Evolutionary conservation across 2,113 vertebrate species (phyloP).

Genomic region (Edolisoma coerulescens): DNA sequence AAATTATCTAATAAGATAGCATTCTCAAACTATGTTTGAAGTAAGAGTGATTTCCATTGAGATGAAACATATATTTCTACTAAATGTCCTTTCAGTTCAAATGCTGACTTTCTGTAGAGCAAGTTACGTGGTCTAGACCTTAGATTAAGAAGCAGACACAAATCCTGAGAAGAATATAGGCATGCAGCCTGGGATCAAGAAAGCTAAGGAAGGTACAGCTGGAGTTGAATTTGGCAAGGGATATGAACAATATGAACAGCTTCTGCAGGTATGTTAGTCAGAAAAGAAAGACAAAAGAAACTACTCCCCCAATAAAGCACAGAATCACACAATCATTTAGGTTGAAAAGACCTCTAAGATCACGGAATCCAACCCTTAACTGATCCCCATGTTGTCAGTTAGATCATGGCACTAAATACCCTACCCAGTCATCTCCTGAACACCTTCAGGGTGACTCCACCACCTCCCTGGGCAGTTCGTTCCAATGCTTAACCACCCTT

Average conservation of each 20-base stretch:
- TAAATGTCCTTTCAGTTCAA: not conserved
- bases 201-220: not conserved
- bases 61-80: not conserved
- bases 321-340: no score
- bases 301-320: not conserved
- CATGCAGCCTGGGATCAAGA: not conserved
- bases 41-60: not conserved
- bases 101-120: not conserved
- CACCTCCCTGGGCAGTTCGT: not conserved
- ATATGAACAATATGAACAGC: not conserved
- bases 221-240: not conserved
- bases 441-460: not conserved
- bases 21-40: not conserved
- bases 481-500: not conserved
- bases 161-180: not conserved
- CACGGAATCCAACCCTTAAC: not conserved
- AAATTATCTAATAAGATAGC: accelerated
- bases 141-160: not conserved
- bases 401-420: not conserved
- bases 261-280: not conserved
- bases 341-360: not conserved
- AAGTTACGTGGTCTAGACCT: not conserved
- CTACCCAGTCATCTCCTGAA: not conserved
- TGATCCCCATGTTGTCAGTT: not conserved
- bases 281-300: not conserved